A percentile compares a stretch with the other conserved stretches of the same genome.
These are phyloP conservation scores for Glyptemys insculpta DNA, from an alignment of 2,797 vertebrate species.

Conservation along the genomic window DNA sequence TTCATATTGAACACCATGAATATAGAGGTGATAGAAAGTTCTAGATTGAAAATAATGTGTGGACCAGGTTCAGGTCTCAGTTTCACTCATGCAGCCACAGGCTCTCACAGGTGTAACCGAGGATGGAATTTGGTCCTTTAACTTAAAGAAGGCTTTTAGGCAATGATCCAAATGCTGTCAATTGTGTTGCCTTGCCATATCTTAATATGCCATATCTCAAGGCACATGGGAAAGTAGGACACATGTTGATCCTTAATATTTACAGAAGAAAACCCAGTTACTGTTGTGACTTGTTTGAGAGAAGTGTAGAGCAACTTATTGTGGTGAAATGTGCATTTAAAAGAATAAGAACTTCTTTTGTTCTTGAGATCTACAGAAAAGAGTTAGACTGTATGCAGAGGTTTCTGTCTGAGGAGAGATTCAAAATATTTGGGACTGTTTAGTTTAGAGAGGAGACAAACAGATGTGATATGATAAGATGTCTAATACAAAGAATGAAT, in stretches of 20 bases:
- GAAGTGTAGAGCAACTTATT: slow-evolving; percentile 65
- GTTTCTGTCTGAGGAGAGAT: not conserved
- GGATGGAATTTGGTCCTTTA: not conserved
- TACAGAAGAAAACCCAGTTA: slow-evolving; percentile 21
- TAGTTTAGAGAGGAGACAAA: not conserved
- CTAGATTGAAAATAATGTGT: slow-evolving; percentile 8
- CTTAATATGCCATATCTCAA: slow-evolving; percentile 28
- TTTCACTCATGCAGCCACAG: not conserved
- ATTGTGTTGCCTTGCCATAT: not conserved
- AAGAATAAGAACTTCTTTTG: not conserved
- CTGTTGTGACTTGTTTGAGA: slow-evolving; percentile 32
- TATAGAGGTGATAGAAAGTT: slow-evolving; percentile 14
- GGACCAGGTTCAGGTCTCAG: not conserved
- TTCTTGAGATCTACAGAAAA: not conserved
- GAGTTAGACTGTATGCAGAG: not conserved
- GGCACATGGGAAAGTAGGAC: not conserved
- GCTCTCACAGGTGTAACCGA: not conserved
- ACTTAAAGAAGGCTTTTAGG: not conserved
- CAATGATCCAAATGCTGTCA: not conserved
- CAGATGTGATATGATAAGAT: not conserved
- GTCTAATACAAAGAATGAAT: not conserved
- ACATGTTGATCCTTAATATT: not conserved
- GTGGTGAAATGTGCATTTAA: not conserved
- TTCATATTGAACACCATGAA: slow-evolving; percentile 5
- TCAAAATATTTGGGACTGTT: slow-evolving; percentile 11